A percentile compares a stretch with the other conserved stretches of the same genome.
These are phyloP conservation scores for Rhysida immarginata DNA, from an alignment of 1,140 invertebrate genomes.

Conservation along the genomic window DNA sequence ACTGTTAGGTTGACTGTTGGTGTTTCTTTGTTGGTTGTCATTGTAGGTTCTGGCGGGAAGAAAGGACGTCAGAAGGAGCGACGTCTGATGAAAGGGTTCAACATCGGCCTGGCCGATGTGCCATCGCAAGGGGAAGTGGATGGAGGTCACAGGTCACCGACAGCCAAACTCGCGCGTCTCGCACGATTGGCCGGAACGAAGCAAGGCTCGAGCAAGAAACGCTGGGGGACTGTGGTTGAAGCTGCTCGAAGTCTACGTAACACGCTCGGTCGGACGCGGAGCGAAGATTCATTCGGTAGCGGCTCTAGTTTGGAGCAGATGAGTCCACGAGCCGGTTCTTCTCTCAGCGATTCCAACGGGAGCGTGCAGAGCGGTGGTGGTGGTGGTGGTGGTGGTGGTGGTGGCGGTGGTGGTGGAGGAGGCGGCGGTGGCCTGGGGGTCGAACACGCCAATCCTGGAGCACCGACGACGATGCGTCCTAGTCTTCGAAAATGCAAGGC, in stretches of 20 bases:
- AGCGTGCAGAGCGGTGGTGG: constrained; percentile 8
- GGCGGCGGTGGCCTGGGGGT: constrained; percentile 11
- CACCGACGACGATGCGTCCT: constrained; percentile 11
- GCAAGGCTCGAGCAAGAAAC: constrained; percentile 38
- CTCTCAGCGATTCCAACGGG: constrained; percentile 6
- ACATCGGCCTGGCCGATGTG: constrained; percentile 47
- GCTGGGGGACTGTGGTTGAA: constrained; percentile 65
- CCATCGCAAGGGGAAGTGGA: constrained; percentile 26
- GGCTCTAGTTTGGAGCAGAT: constrained; percentile 32
- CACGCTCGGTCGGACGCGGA: constrained; percentile 51
- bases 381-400: constrained; percentile 3
- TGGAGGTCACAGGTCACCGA: constrained; percentile 25
- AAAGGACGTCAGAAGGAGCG: constrained; percentile 85
- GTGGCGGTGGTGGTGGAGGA: not conserved
- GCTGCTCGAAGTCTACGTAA: constrained; percentile 54
- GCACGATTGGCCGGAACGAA: constrained; percentile 27
- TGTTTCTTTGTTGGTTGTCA: too few species aligned
- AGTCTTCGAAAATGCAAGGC: not conserved
- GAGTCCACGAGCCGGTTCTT: constrained; percentile 18
- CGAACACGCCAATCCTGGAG: constrained; percentile 8
- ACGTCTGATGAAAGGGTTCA: constrained; percentile 85
- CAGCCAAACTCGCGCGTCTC: constrained; percentile 34
- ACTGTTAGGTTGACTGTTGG: too few species aligned
- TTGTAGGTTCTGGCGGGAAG: constrained; percentile 65
- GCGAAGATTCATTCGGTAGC: constrained; percentile 69